Conservation (phyloP, 2,888 invertebrate genomes). For the Carabus problematicus region DNA sequence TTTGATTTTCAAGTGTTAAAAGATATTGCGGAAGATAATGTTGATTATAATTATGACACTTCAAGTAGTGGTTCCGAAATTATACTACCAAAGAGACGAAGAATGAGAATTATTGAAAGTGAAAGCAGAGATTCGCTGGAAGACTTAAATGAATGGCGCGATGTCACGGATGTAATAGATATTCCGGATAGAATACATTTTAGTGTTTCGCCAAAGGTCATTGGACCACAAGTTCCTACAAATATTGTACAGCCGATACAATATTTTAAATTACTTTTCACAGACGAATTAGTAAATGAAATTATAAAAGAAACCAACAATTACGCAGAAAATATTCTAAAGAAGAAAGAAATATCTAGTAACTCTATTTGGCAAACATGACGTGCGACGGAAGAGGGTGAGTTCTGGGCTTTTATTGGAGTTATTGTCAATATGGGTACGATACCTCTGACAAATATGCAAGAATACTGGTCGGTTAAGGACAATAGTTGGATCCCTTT, state of each 20-base stretch:
- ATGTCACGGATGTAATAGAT: no score
- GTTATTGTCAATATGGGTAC: conserved; percentile 46
- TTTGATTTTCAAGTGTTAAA: no score
- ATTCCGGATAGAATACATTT: no score
- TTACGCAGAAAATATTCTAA: conserved; percentile 8
- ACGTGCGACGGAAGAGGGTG: conserved; percentile 38
- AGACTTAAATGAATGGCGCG: no score
- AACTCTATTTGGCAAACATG: conserved; percentile 45
- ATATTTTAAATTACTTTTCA: conserved; percentile 43
- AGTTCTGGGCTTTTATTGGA: conserved; percentile 45
- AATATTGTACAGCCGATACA: conserved; percentile 39
- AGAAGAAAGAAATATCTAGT: no score
- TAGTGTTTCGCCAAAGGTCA: background rate
- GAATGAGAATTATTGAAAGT: no score
- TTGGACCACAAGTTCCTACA: conserved; percentile 41
- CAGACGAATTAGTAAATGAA: conserved; percentile 26
- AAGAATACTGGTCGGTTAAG: conserved; percentile 43
- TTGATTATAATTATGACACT: no score
- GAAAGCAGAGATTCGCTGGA: no score
- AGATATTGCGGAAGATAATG: no score
- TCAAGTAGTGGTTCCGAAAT: no score
- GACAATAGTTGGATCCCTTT: conserved; percentile 44
- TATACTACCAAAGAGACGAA: no score
- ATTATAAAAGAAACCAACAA: conserved; percentile 26
- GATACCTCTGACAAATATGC: conserved; percentile 42